These are phyloP conservation scores for Scotopteryx bipunctaria DNA, from an alignment of 2,888 invertebrate species.

Conservation along the genomic window DNA sequence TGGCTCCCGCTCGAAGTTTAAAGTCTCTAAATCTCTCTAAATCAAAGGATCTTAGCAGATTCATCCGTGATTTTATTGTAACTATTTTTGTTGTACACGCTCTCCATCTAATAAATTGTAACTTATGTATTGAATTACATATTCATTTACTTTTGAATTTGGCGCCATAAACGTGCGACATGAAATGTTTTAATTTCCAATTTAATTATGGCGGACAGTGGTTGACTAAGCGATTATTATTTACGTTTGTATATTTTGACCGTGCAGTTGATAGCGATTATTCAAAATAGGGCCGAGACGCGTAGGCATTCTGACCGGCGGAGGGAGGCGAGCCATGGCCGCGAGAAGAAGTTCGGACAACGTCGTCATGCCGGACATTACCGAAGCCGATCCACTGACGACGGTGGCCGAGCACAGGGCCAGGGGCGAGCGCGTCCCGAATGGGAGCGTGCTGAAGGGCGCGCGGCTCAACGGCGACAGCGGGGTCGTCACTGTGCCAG, in stretches of 20 bases:
- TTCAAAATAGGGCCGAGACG: conserved; percentile 48
- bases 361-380: conserved; percentile 88
- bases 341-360: conserved; percentile 83
- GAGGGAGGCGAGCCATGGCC: conserved; percentile 69
- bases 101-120: too few relatives aligned
- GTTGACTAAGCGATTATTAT: conserved; percentile 47
- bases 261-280: conserved; percentile 43
- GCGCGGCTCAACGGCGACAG: conserved; percentile 62
- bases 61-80: too few relatives aligned
- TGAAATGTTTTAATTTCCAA: conserved; percentile 55
- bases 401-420: conserved; percentile 84
- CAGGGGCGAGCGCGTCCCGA: conserved; percentile 76
- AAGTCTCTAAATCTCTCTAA: too few relatives aligned
- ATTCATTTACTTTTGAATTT: conserved; percentile 51
- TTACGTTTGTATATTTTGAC: conserved; percentile 26
- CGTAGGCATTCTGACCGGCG: conserved; percentile 48
- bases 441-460: conserved; percentile 67
- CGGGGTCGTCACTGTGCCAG: conserved; percentile 81
- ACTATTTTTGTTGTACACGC: too few relatives aligned
- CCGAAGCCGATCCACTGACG: conserved; percentile 85
- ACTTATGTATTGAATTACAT: too few relatives aligned
- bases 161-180: conserved; percentile 54
- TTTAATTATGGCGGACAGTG: conserved; percentile 65
- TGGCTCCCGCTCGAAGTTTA: too few relatives aligned
- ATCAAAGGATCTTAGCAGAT: too few relatives aligned